Percentiles rank a stretch among this genome's conserved stretches.
phyloP scores from a whole-genome alignment of 2,113 vertebrate genomes.

The Eretmochelys imbricata region DNA sequence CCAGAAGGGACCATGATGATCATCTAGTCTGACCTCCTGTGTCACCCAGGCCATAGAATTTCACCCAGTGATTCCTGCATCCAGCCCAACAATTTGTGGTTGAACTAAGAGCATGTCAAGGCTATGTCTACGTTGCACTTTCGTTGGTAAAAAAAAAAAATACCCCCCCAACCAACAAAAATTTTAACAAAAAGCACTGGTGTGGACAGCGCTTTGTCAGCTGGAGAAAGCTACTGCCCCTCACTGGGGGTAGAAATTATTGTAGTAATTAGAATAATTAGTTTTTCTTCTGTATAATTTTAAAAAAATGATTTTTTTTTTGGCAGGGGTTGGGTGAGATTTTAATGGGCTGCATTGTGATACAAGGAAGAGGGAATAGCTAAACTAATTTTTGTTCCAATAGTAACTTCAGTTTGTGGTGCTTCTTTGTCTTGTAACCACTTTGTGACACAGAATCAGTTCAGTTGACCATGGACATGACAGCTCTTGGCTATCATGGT shows the following conservation, averaged over 20 bases:
- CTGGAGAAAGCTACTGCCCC: too few relatives aligned
- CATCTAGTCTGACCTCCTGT: too few relatives aligned
- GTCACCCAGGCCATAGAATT: too few relatives aligned
- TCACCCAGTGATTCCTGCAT: too few relatives aligned
- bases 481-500: constrained; percentile 49
- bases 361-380: accelerated
- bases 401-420: neutral
- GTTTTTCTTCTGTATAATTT: neutral
- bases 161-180: too few relatives aligned
- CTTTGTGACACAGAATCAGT: constrained; percentile 20
- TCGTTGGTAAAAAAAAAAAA: too few relatives aligned
- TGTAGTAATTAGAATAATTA: neutral
- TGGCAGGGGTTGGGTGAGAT: neutral
- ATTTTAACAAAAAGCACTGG: too few relatives aligned
- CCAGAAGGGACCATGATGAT: neutral
- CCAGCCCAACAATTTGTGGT: too few relatives aligned
- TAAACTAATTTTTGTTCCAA: neutral
- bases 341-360: accelerated
- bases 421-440: neutral
- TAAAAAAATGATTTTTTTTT: neutral
- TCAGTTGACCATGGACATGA: constrained; percentile 1
- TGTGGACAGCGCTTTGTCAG: too few relatives aligned
- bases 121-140: too few relatives aligned
- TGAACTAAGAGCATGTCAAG: too few relatives aligned
- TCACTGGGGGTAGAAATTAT: too few relatives aligned